Conservation (phyloP, 2,888 invertebrate species). For the Platerodrilus igneus region DNA sequence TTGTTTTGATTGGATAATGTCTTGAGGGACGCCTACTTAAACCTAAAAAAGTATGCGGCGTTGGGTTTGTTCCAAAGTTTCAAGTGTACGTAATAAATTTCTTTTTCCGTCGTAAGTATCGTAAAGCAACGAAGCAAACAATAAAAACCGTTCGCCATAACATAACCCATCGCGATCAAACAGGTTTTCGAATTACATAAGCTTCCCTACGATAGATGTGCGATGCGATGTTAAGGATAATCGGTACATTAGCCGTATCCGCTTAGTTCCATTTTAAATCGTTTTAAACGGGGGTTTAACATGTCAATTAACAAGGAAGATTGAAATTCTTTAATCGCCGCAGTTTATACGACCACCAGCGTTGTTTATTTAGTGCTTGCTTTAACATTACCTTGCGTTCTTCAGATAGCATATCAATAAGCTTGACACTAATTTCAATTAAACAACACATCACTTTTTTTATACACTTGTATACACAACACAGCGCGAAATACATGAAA, state of each 20-base stretch:
- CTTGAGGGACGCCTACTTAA: too few species aligned
- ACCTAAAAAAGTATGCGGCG: too few species aligned
- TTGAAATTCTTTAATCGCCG: slow-evolving; percentile 35
- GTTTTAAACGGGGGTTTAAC: slow-evolving; percentile 37
- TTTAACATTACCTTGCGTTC: slow-evolving; percentile 30
- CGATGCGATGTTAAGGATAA: slow-evolving; percentile 31
- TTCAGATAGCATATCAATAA: slow-evolving; percentile 27
- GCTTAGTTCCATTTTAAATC: slow-evolving; percentile 39
- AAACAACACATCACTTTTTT: slow-evolving; percentile 28
- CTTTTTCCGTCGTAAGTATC: too few species aligned
- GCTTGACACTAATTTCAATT: slow-evolving; percentile 27
- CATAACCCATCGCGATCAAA: too few species aligned
- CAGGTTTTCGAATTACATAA: slow-evolving; percentile 40
- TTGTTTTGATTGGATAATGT: too few species aligned
- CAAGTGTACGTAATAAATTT: too few species aligned
- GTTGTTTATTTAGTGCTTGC: slow-evolving; percentile 22
- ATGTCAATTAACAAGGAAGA: slow-evolving; percentile 44
- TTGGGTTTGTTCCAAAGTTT: too few species aligned
- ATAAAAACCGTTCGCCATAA: too few species aligned
- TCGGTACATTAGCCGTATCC: slow-evolving; percentile 40
- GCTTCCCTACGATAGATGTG: slow-evolving; percentile 35
- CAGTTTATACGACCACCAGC: slow-evolving; percentile 34
- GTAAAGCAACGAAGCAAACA: too few species aligned
- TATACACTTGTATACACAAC: slow-evolving; percentile 5
- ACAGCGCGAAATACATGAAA: slow-evolving; percentile 25